Percentiles rank a stretch among this genome's conserved stretches.
phyloP scores from a whole-genome alignment of 2,113 vertebrate genomes.

The Coregonus clupeaformis region DNA sequence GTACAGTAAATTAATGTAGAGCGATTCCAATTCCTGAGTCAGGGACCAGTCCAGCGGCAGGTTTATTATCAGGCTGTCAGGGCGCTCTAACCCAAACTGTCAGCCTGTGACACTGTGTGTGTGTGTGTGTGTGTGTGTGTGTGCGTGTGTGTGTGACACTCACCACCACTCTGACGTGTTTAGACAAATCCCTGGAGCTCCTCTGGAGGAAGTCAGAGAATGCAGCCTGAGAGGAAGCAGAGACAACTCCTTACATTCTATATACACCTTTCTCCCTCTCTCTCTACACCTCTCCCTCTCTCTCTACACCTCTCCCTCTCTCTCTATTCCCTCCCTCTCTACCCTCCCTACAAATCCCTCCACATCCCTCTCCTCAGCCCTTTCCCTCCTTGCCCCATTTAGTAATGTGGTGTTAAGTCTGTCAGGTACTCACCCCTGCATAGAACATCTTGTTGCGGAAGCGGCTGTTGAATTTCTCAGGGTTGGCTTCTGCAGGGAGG shows the following conservation, averaged over 20 bases:
- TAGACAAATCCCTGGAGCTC: slow-evolving; percentile 96
- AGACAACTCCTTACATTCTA: slow-evolving; percentile 17
- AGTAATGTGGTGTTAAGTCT: background rate
- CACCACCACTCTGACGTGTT: slow-evolving; percentile 95
- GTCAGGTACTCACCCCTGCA: slow-evolving; percentile 64
- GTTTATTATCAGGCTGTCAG: too few species aligned
- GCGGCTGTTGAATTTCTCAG: slow-evolving; percentile 91
- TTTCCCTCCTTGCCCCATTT: background rate
- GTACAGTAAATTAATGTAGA: too few species aligned
- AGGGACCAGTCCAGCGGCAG: too few species aligned
- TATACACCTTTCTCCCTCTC: background rate
- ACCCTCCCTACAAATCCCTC: background rate
- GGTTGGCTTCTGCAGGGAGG: slow-evolving; percentile 83
- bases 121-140: background rate
- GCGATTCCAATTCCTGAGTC: too few species aligned
- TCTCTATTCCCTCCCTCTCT: background rate
- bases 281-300: background rate
- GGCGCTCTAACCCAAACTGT: background rate
- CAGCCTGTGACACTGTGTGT: background rate
- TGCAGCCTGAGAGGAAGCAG: slow-evolving; percentile 78
- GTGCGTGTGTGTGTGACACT: slow-evolving; percentile 59
- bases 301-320: too few species aligned
- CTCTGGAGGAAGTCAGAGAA: slow-evolving; percentile 97
- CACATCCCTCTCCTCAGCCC: background rate
- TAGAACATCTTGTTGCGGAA: slow-evolving; percentile 96